phyloP scores from a whole-genome alignment of 2,888 invertebrate species.

The Taphrorychus bicolor region DNA sequence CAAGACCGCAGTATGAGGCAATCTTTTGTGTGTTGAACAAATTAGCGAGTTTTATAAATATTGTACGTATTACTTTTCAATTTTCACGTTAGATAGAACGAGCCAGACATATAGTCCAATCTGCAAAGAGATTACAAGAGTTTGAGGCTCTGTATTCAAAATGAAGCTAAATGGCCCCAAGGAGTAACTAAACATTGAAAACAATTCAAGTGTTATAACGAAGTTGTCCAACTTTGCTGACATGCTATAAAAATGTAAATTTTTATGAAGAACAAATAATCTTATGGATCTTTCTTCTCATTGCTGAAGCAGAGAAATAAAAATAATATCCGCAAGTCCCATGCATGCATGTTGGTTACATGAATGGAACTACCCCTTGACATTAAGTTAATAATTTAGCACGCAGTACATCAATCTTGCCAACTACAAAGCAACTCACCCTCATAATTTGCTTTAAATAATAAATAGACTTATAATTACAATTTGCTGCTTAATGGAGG shows the following conservation, averaged over 20 bases:
- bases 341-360: neutral
- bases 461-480: slow-evolving; percentile 21
- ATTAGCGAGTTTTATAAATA: slow-evolving; percentile 25
- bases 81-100: slow-evolving; percentile 1
- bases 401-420: slow-evolving; percentile 5
- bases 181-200: slow-evolving; percentile 1
- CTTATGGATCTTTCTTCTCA: too few species aligned
- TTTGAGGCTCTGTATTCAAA: too few species aligned
- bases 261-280: slow-evolving; percentile 2
- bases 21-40: slow-evolving; percentile 14
- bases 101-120: too few species aligned
- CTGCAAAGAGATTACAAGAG: too few species aligned
- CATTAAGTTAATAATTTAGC: neutral
- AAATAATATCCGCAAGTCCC: too few species aligned
- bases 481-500: slow-evolving; percentile 15
- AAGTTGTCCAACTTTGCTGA: slow-evolving; percentile 9
- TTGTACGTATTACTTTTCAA: slow-evolving; percentile 12
- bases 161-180: too few species aligned
- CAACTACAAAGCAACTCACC: slow-evolving; percentile 8
- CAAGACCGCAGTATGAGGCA: slow-evolving; percentile 20
- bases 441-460: slow-evolving; percentile 18
- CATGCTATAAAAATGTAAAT: slow-evolving; percentile 13
- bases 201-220: slow-evolving; percentile 6
- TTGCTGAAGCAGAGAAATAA: too few species aligned
- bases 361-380: neutral